A percentile compares a stretch with the other conserved stretches of the same genome.
Conservation (phyloP, 2,888 invertebrate genomes). For the Cremastinae sp. region DNA sequence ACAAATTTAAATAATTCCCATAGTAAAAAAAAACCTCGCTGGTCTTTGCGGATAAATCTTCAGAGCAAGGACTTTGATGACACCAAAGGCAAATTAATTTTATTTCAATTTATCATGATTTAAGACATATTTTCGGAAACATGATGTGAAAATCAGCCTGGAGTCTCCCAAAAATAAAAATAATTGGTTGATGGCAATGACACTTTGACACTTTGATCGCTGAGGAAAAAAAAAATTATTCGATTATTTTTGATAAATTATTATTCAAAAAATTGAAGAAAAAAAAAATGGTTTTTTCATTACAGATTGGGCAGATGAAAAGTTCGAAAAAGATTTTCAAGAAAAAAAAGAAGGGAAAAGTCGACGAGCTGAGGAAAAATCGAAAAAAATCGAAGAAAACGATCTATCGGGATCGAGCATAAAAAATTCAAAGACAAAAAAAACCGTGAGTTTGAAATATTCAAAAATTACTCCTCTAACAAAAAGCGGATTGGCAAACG, state of each 20-base stretch:
- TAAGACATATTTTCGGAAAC: background rate
- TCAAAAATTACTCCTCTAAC: slow-evolving; percentile 4
- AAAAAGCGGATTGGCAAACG: background rate
- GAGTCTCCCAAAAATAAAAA: slow-evolving; percentile 64
- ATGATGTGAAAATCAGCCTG: slow-evolving; percentile 63
- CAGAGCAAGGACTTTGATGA: slow-evolving; percentile 57
- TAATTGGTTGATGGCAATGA: slow-evolving; percentile 70
- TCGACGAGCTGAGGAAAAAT: slow-evolving; percentile 43
- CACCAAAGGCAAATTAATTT: slow-evolving; percentile 54
- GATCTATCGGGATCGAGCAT: slow-evolving; percentile 14
- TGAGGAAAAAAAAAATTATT: slow-evolving; percentile 70
- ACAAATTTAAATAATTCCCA: background rate
- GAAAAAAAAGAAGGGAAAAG: slow-evolving; percentile 28
- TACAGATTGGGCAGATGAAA: slow-evolving; percentile 60
- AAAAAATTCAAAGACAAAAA: slow-evolving; percentile 34
- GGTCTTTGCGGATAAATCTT: slow-evolving; percentile 73
- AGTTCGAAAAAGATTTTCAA: slow-evolving; percentile 57
- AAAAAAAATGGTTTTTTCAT: slow-evolving; percentile 24
- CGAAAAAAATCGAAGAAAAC: slow-evolving; percentile 15
- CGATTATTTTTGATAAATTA: too few species aligned
- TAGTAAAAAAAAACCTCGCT: slow-evolving; percentile 66
- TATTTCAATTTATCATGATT: background rate
- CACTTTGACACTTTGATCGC: slow-evolving; percentile 77
- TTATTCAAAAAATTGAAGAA: slow-evolving; percentile 3
- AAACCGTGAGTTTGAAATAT: slow-evolving; percentile 3